Percentiles rank a stretch among this genome's conserved stretches.
Evolutionary conservation across 2,113 vertebrate genomes (phyloP).

Genomic region (Lepidothrix coronata): DNA sequence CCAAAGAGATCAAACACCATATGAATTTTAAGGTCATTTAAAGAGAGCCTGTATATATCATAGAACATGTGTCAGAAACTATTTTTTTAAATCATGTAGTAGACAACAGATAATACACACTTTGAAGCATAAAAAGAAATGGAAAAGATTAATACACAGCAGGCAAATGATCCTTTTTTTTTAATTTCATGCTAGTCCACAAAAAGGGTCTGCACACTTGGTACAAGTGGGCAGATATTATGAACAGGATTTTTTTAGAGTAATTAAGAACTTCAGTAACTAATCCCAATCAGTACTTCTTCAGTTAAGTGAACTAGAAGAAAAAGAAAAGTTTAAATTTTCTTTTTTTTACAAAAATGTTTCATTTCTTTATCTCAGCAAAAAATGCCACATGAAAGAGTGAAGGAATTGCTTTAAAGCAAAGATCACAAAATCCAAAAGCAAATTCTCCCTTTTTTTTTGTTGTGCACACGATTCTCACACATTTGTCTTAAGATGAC

Average conservation of each 20-base stretch:
- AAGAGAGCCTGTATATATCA: neutral
- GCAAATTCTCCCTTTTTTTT: neutral
- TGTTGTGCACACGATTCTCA: rapidly evolving
- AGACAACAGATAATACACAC: neutral
- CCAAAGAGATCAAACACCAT: neutral
- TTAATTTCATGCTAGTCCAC: neutral
- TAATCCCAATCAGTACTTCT: neutral
- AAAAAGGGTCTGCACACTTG: neutral
- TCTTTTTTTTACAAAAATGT: neutral
- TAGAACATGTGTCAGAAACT: neutral
- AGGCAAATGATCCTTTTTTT: neutral
- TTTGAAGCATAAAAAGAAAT: neutral
- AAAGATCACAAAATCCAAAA: neutral
- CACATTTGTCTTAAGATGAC: neutral
- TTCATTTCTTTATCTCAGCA: neutral
- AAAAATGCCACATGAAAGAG: neutral
- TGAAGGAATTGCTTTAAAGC: neutral
- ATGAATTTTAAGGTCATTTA: neutral
- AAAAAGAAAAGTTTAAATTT: neutral
- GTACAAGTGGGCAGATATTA: neutral
- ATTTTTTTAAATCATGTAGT: neutral
- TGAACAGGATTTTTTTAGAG: neutral
- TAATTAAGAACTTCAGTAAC: neutral
- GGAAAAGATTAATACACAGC: neutral
- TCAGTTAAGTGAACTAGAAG: neutral